These are phyloP conservation scores for Ptychodera flava DNA, from an alignment of 35 echinoderm and acorn worm genomes.

Conservation along the genomic window DNA sequence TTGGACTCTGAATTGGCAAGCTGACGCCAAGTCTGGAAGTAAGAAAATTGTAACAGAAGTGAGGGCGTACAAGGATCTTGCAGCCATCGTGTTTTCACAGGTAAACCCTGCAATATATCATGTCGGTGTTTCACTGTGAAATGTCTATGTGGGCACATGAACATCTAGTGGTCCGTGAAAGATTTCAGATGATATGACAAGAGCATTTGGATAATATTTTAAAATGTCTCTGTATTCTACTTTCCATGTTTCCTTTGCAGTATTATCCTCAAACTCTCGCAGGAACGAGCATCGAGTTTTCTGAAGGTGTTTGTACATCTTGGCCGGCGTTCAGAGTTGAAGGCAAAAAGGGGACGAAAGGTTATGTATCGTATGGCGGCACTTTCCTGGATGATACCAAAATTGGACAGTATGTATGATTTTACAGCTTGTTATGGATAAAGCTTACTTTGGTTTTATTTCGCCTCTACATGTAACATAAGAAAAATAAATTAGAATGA, in stretches of 20 bases:
- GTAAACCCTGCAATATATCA: no score
- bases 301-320: constrained; percentile 19
- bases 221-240: background rate
- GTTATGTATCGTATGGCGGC: constrained; percentile 30
- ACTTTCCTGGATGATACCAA: background rate
- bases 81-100: constrained; percentile 27
- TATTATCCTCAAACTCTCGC: background rate
- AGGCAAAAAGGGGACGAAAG: constrained; percentile 15
- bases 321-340: constrained; percentile 31
- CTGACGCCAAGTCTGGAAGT: constrained; percentile 7
- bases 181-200: no score
- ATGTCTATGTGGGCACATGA: no score
- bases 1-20: constrained; percentile 32
- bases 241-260: background rate
- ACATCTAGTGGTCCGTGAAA: no score
- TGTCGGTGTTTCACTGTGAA: no score
- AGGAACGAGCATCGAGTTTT: constrained; percentile 26
- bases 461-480: no score
- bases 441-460: no score
- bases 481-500: no score
- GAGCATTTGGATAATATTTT: no score
- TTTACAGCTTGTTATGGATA: no score
- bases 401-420: background rate
- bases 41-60: constrained; percentile 28
- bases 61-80: constrained; percentile 4